Base-by-base conservation (phyloP, 1,140 invertebrate genomes). In the Helicoverpa zea region DNA sequence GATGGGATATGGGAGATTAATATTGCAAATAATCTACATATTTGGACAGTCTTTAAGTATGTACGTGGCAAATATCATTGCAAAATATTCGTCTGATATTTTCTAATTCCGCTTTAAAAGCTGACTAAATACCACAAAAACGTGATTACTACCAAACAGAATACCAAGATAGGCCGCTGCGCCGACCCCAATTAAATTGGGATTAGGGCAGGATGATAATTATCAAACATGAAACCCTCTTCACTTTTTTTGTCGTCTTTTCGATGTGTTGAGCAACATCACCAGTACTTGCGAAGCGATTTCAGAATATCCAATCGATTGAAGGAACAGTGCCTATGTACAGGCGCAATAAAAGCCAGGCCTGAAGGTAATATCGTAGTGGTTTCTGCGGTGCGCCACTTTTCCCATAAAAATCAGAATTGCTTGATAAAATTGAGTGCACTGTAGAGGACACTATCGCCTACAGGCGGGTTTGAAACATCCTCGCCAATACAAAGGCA, bases 361-460 rank as follows among this genome's bases (percentile, higher is more conserved):
- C 63, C 63, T 66, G 5, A 7, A 49, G 35, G 43, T 43, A 43
- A 16, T 43, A 66, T 66, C 12, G 63, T 35, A 16, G 35, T 35
- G 35, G 30, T 3, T 11, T 14, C 14, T 35, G 13, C 16, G 30
- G 63, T 16, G n/a, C 43, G 43, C 63, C 56, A 18, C 14, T 49
- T 66, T 18, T 35, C n/a, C 35, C 43, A 64, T 43, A 64, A 64
- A 68, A 49, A 68, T 68, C 64, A 52, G 52, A 70, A 70, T 70
- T 51, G 66, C 16, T 70, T 70, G 47, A 70, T 70, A 70, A 52
- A 70, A 54, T 70, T 49, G 66, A 70, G 66, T 70, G 49, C 66
- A 70, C 13, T 29, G 66, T 29, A 7, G 66, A 14, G 13, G 47
- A 54, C 4, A 51, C 13, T 70, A 30, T 54, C 23, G 66, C 63